Conservation (phyloP, 2,113 vertebrate genomes). For the Entomyzon cyanotis region DNA sequence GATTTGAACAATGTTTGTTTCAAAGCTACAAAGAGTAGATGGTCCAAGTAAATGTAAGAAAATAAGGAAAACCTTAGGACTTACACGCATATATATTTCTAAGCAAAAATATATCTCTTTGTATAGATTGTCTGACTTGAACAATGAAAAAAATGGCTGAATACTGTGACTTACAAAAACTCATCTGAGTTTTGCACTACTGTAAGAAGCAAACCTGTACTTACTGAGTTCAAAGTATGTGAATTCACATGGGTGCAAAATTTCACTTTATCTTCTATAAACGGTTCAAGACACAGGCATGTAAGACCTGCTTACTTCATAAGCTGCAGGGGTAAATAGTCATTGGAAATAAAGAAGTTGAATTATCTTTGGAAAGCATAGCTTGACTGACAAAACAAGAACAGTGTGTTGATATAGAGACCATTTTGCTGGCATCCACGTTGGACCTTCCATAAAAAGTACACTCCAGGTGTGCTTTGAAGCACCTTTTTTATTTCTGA, state of each 20-base stretch:
- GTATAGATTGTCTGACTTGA: background rate
- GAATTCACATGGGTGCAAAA: background rate
- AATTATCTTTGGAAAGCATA: background rate
- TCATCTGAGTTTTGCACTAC: accelerated
- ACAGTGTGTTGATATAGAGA: background rate
- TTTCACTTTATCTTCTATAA: background rate
- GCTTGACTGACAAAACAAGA: background rate
- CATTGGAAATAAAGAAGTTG: background rate
- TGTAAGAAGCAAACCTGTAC: background rate
- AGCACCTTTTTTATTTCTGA: background rate
- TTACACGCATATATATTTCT: background rate
- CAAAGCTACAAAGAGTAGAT: background rate
- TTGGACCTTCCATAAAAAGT: background rate
- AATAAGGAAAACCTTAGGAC: background rate
- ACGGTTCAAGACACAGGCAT: background rate
- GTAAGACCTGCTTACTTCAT: background rate
- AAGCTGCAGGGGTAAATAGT: background rate
- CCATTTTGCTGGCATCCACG: background rate
- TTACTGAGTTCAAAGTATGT: background rate
- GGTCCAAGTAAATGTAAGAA: background rate
- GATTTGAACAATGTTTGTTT: background rate
- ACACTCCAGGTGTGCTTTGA: background rate
- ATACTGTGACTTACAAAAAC: background rate
- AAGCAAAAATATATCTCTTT: background rate
- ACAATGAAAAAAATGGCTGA: background rate